These are phyloP conservation scores for Trichechus manatus DNA, from an alignment of 2,113 vertebrate genomes.

Conservation along the genomic window DNA sequence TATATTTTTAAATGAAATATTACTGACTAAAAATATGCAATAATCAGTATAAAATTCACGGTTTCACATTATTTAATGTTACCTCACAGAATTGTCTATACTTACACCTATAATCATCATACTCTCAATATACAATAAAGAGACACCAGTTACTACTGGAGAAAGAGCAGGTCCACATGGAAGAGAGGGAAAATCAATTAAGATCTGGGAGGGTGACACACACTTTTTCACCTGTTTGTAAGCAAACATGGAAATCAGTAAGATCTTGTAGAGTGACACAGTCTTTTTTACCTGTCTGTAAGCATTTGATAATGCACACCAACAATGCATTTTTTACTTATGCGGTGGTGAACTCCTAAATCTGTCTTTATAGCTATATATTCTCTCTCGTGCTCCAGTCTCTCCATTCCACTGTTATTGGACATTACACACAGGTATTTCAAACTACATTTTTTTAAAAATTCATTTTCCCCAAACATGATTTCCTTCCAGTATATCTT, in stretches of 20 bases:
- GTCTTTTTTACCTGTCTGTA: neutral
- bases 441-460: neutral
- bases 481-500: conserved; percentile 50
- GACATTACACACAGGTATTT: neutral
- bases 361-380: neutral
- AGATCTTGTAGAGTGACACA: neutral
- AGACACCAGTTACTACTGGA: conserved; percentile 79
- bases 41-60: conserved; percentile 43
- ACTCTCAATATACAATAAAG: conserved; percentile 85
- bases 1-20: conserved; percentile 10
- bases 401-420: conserved; percentile 42
- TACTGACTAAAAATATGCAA: neutral
- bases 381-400: neutral
- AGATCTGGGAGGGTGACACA: neutral
- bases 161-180: conserved; percentile 72
- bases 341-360: neutral
- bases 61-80: conserved; percentile 29
- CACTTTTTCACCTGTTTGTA: neutral
- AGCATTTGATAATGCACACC: neutral
- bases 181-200: conserved; percentile 80
- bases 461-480: neutral
- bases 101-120: conserved; percentile 5
- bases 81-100: conserved; percentile 55
- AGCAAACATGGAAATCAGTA: conserved; percentile 61
- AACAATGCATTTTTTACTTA: neutral